Percentiles rank a stretch among this genome's conserved stretches.
These are phyloP conservation scores for Cairina moschata DNA, from an alignment of 2,113 vertebrate genomes.

Conservation along the genomic window DNA sequence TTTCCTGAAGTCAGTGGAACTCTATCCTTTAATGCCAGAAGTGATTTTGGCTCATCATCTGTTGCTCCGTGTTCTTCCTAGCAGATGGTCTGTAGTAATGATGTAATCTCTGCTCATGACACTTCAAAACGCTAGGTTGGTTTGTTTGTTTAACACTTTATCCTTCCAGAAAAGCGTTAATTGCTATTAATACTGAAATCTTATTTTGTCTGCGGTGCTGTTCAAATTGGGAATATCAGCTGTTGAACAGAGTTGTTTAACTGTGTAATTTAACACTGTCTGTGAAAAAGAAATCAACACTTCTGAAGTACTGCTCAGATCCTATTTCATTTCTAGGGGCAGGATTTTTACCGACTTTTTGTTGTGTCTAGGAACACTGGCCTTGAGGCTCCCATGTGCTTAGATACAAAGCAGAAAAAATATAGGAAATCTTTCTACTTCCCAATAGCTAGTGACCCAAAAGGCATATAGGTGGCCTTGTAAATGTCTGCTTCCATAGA, in stretches of 20 bases:
- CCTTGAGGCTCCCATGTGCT: not conserved
- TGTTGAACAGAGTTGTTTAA: not conserved
- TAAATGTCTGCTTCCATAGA: not conserved
- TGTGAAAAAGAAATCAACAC: not conserved
- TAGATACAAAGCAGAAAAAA: not conserved
- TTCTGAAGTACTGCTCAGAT: not conserved
- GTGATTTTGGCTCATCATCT: conserved; percentile 4
- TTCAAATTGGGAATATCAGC: not conserved
- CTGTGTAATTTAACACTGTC: not conserved
- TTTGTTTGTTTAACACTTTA: not conserved
- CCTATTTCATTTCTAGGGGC: not conserved
- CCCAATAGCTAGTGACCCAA: not conserved
- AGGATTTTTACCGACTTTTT: not conserved
- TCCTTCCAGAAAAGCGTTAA: not conserved
- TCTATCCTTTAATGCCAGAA: not conserved
- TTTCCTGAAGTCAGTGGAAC: not conserved
- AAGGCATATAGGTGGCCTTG: not conserved
- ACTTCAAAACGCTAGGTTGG: not conserved
- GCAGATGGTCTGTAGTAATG: not conserved
- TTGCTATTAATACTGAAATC: not conserved
- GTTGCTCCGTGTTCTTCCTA: not conserved
- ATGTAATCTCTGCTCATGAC: not conserved
- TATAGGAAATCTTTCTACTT: not conserved
- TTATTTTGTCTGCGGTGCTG: not conserved
- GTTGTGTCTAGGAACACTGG: not conserved